phyloP scores from a whole-genome alignment of 2,113 vertebrate species.

The Dasyurus viverrinus region DNA sequence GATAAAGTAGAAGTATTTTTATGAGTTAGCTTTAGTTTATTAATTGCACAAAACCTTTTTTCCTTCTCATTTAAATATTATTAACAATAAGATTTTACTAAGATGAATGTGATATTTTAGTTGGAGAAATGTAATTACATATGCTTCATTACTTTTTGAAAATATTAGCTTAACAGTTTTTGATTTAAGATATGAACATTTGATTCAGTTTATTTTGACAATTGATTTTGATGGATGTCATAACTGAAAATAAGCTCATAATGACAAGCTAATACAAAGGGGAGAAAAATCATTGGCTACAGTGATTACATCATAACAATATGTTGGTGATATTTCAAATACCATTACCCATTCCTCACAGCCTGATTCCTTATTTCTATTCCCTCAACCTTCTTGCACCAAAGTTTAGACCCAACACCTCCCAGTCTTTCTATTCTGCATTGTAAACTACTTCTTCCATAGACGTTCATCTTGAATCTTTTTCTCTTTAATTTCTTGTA shows the following conservation, averaged over 20 bases:
- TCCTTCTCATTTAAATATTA: neutral
- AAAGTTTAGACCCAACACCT: neutral
- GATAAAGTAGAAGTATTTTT: neutral
- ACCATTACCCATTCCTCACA: neutral
- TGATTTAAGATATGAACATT: neutral
- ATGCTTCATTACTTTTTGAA: neutral
- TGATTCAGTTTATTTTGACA: neutral
- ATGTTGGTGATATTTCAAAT: neutral
- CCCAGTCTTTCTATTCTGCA: neutral
- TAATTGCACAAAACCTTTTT: neutral
- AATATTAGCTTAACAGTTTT: neutral
- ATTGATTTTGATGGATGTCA: neutral
- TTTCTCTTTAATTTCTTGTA: neutral
- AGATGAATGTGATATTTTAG: neutral
- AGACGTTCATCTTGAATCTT: neutral
- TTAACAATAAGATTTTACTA: neutral
- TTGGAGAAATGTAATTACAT: neutral
- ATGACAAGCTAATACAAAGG: neutral
- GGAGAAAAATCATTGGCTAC: neutral
- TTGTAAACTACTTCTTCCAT: neutral
- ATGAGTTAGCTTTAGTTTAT: neutral
- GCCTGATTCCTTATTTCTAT: neutral
- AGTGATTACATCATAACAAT: neutral
- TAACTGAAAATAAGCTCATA: neutral
- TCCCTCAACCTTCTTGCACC: neutral